Evolutionary conservation across 1,140 invertebrate species (phyloP), one percentile per base, ranked within the genome.

Genomic region (Drosophila parabipectinata): DNA sequence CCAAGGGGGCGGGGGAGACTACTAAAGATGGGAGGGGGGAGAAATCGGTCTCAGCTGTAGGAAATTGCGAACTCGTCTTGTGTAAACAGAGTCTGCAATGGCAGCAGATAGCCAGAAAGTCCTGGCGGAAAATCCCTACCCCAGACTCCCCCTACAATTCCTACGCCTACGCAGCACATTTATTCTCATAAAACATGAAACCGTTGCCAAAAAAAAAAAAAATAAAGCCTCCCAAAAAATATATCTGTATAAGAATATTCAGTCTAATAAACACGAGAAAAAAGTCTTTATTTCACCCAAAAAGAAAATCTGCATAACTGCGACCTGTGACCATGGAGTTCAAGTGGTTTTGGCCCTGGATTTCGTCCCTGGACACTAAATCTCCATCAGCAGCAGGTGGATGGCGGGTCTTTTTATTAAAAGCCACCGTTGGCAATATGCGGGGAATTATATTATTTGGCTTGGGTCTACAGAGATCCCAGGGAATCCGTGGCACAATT

Each of bases 191-290:
- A 88, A 87, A 79, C 64, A 75, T 85, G 67, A 54, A 57, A 50
- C 61, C 75, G 53, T 26, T 34, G 26, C 39, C 51, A 57, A 74
- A 54, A 59, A 50, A 81, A 72, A 72, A 64, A 21, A 15, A 10
- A 18, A 6, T 1, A 67, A 24, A 45, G 32, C 39, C 34, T 10
- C 34, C 10, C 3, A 37, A 37, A 37, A 52, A 51, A 73, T 54
- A 71, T 14, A 10, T 18, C 1, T 18, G 1, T 12, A 4, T 4
- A 8, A 64, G 32, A 41, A 24, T 14, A 37, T 37, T 71, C 63
- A 51, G 44, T 69, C 76, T 88, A 88, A 88, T 89, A 88, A 89
- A 89, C 79, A 72, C 64, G 59, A 79, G 76, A 89, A 88, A 88
- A 88, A 79, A 83, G 26, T 88, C 72, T 61, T 24, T 41, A 44